Base-by-base conservation (phyloP, 2,113 vertebrate genomes). In the Rhea americana region DNA sequence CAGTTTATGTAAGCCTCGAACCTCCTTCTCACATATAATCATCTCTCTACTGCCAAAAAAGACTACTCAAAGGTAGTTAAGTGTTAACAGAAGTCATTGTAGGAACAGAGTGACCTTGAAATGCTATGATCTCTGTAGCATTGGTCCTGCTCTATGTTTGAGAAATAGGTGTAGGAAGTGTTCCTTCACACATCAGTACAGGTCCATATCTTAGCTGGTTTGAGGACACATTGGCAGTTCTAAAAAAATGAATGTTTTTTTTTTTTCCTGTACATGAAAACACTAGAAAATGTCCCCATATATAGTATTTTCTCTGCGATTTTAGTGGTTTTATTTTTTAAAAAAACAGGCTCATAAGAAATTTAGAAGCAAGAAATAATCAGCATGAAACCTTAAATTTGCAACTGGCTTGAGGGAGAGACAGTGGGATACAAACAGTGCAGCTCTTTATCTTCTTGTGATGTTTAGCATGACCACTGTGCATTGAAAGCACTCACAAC, bases 261-360 rank as follows among this genome's bases (percentile, higher is more conserved):
- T 47, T 21, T 28, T 59, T 9, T 28, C 5, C 32, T 25, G 13
- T 2, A 19, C 20, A 2, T 1, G 35, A 43, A 47, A 56, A 58
- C 1, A 0, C 32, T 32, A 5, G 32, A 21, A 45, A 82, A 35
- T 25, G 30, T 45, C 56, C 50, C 63, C 28, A 13, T 5, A 1
- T 15, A 11, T 25, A 11, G 4, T 1, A 1, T n/a, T 41, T 18
- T 19, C 51, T 51, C 15, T 17, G 72, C 26, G 41, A 72, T 66
- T 35, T 3, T 41, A 16, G 55, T 17, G 20, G 13, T 62, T 47
- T 47, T 45, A 5, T 45, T 45, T 15, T 45, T 22, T 47, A 37
- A 11, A 47, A 53, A 66, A 78, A 37, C 39, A 47, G 59, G 55
- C 28, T 9, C 62, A n/a, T 55, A 43, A 63, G 56, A 51, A 81